Evolutionary conservation across 2,113 vertebrate genomes (phyloP).

Genomic region (Todiramphus saurophagus): DNA sequence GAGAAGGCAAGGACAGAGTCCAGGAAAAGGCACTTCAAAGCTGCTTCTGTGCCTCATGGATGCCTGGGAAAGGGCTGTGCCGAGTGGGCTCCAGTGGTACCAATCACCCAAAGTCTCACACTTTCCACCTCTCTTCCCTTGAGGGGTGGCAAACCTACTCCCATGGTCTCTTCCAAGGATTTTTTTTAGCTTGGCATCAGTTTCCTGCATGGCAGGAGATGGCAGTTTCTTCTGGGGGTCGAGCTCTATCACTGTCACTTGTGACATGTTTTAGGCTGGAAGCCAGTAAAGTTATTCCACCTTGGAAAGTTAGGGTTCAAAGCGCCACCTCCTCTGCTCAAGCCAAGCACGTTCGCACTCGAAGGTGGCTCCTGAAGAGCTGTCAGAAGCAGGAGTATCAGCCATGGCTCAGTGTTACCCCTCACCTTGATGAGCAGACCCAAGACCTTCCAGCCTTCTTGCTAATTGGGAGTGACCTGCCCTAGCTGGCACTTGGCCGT

Average conservation of each 20-base stretch:
- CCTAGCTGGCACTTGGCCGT: background rate
- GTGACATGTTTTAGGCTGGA: background rate
- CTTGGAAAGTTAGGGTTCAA: background rate
- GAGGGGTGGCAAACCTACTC: background rate
- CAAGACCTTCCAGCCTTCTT: background rate
- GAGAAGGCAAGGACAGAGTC: background rate
- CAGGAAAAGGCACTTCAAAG: background rate
- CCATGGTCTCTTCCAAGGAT: background rate
- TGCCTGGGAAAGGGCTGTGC: background rate
- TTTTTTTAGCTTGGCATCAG: background rate
- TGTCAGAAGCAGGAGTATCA: background rate
- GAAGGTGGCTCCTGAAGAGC: background rate
- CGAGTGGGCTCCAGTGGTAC: fast-evolving
- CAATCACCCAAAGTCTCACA: fast-evolving
- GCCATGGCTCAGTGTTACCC: background rate
- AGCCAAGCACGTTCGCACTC: background rate
- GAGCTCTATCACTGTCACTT: background rate
- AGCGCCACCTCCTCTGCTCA: background rate
- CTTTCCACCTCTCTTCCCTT: background rate
- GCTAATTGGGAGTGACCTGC: background rate
- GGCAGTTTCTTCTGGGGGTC: background rate
- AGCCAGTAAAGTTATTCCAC: background rate
- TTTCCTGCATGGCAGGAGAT: background rate
- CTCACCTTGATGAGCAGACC: background rate
- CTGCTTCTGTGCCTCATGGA: background rate